These are phyloP conservation scores for Leuctra nigra DNA, from an alignment of 2,888 invertebrate species.

Conservation along the genomic window DNA sequence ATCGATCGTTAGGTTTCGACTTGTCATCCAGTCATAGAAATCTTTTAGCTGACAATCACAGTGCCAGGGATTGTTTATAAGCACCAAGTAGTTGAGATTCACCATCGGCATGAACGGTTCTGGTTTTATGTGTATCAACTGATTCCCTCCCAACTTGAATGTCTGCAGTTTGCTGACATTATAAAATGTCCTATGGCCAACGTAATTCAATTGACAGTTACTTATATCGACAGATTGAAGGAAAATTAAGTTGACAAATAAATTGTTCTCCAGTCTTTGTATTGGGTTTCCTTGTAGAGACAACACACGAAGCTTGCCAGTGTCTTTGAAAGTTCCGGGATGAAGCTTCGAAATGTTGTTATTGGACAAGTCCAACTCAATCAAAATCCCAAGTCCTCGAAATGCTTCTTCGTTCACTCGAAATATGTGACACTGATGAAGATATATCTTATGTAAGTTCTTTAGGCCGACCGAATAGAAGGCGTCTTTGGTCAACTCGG, in stretches of 20 bases:
- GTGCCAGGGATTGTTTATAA: constrained; percentile 79
- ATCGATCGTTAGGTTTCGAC: constrained; percentile 55
- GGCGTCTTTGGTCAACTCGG: constrained; percentile 57
- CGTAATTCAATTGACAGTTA: constrained; percentile 61
- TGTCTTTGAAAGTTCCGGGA: constrained; percentile 63
- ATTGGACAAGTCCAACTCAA: constrained; percentile 73
- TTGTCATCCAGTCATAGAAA: constrained; percentile 65
- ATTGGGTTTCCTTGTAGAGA: constrained; percentile 69
- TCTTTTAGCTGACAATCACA: constrained; percentile 79
- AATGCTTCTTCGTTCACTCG: constrained; percentile 70
- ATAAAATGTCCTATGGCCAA: constrained; percentile 65
- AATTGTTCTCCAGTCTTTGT: constrained; percentile 60
- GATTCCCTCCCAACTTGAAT: constrained; percentile 67
- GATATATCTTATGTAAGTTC: constrained; percentile 73
- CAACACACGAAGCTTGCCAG: constrained; percentile 62
- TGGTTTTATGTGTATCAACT: constrained; percentile 55
- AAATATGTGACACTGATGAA: constrained; percentile 66
- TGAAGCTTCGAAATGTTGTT: constrained; percentile 61
- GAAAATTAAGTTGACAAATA: constrained; percentile 68
- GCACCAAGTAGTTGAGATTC: constrained; percentile 63
- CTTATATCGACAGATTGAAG: constrained; percentile 71
- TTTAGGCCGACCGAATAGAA: constrained; percentile 63
- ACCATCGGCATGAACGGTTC: constrained; percentile 31
- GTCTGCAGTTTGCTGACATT: constrained; percentile 60
- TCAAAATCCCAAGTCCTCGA: constrained; percentile 65